Evolutionary conservation across 2,113 vertebrate species (phyloP).

Genomic region (Ochotona curzoniae): DNA sequence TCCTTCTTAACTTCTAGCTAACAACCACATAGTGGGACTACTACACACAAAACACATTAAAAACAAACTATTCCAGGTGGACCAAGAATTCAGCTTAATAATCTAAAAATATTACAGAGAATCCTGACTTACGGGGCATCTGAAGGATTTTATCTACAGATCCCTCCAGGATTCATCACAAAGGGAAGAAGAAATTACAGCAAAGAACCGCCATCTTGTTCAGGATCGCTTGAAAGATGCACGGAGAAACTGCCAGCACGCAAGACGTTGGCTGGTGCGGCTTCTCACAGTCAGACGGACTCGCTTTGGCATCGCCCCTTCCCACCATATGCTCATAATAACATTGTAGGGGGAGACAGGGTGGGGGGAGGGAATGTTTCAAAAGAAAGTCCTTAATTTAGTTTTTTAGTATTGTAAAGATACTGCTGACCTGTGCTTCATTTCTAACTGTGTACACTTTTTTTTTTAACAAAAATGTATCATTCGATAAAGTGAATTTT

Average conservation of each 20-base stretch:
- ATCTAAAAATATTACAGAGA: constrained; percentile 87
- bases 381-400: constrained; percentile 95
- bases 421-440: constrained; percentile 97
- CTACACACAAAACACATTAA: constrained; percentile 84
- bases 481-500: constrained; percentile 91
- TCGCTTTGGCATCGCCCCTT: constrained; percentile 87
- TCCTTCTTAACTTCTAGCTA: constrained; percentile 99
- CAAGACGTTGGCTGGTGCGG: constrained; percentile 87
- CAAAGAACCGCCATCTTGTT: constrained; percentile 88
- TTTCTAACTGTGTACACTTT: constrained; percentile 97
- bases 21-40: constrained; percentile 97
- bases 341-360: constrained; percentile 86
- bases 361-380: constrained; percentile 89
- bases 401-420: constrained; percentile 99
- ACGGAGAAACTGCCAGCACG: constrained; percentile 84
- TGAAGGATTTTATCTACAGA: constrained; percentile 89
- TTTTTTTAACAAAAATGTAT: constrained; percentile 94
- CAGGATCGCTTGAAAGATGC: constrained; percentile 86
- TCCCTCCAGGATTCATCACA: constrained; percentile 92
- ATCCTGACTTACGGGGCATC: constrained; percentile 94
- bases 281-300: constrained; percentile 86
- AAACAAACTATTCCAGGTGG: constrained; percentile 92
- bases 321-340: constrained; percentile 90
- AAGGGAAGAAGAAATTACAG: constrained; percentile 89
- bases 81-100: constrained; percentile 96